Conservation (phyloP, 1,140 invertebrate genomes). For the Trichonephila clavipes region DNA sequence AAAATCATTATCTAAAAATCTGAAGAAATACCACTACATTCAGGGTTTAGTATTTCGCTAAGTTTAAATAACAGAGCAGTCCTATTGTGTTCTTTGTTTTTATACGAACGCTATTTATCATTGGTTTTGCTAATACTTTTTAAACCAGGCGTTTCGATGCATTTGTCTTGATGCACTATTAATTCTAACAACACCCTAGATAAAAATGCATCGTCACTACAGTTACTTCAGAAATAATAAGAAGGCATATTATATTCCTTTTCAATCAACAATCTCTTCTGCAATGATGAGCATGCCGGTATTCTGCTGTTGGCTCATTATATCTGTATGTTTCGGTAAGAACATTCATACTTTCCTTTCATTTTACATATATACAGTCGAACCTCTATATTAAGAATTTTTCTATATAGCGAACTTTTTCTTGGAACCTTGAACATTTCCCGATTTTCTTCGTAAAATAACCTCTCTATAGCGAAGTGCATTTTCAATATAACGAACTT, state of each 20-base stretch:
- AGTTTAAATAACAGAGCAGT: no score
- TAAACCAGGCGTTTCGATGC: neutral
- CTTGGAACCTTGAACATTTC: no score
- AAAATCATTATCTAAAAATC: no score
- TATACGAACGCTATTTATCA: no score
- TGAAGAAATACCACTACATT: neutral
- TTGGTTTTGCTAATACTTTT: neutral
- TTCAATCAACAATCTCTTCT: neutral
- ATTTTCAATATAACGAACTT: no score
- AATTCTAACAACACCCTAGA: neutral
- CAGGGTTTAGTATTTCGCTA: no score
- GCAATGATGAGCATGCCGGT: neutral
- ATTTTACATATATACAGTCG: no score
- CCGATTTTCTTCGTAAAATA: no score
- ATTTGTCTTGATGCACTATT: neutral
- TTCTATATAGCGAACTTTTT: no score
- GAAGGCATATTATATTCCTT: neutral
- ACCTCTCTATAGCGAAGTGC: no score
- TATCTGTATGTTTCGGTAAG: neutral
- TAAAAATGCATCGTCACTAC: neutral
- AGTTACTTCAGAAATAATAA: neutral
- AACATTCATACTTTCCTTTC: neutral
- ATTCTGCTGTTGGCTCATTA: neutral
- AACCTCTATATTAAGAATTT: no score
- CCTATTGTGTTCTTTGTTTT: no score